Conservation (phyloP, 1,140 invertebrate genomes). For the Hylaeus anthracinus region DNA sequence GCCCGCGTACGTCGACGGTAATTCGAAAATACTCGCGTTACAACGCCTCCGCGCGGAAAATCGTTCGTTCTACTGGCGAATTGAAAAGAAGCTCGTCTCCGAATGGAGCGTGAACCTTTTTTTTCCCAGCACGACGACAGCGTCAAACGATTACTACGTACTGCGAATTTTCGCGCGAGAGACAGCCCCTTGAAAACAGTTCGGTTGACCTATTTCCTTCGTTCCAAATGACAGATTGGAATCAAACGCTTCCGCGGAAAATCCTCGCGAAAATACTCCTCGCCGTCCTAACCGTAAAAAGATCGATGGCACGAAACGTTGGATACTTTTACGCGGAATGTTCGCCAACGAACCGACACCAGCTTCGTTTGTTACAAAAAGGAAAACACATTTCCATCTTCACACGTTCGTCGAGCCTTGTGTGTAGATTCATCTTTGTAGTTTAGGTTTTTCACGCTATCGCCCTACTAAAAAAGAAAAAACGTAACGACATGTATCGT, state of each 20-base stretch:
- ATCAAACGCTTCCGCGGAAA: constrained; percentile 29
- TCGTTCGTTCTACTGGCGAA: constrained; percentile 3
- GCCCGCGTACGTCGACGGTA: too few relatives aligned
- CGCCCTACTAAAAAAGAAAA: neutral
- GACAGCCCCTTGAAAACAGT: constrained; percentile 47
- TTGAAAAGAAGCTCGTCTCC: constrained; percentile 19
- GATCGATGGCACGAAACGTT: constrained; percentile 8
- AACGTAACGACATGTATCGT: neutral
- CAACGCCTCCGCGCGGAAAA: neutral
- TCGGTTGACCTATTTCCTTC: constrained; percentile 48
- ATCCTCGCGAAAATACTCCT: constrained; percentile 20
- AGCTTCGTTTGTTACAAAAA: too few relatives aligned
- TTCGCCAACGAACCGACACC: too few relatives aligned
- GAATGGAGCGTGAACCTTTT: constrained; percentile 25
- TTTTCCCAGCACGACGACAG: neutral
- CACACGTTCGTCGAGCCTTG: too few relatives aligned
- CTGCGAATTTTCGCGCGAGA: constrained; percentile 44
- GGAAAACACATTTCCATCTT: too few relatives aligned
- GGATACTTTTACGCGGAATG: neutral
- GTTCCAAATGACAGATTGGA: constrained; percentile 44
- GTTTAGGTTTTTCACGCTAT: too few relatives aligned
- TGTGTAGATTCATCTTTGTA: too few relatives aligned
- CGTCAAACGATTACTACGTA: constrained; percentile 47
- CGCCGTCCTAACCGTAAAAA: constrained; percentile 2
- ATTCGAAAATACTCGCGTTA: neutral